Evolutionary conservation across 2,113 vertebrate genomes (phyloP).

Genomic region (Azemiops feae): DNA sequence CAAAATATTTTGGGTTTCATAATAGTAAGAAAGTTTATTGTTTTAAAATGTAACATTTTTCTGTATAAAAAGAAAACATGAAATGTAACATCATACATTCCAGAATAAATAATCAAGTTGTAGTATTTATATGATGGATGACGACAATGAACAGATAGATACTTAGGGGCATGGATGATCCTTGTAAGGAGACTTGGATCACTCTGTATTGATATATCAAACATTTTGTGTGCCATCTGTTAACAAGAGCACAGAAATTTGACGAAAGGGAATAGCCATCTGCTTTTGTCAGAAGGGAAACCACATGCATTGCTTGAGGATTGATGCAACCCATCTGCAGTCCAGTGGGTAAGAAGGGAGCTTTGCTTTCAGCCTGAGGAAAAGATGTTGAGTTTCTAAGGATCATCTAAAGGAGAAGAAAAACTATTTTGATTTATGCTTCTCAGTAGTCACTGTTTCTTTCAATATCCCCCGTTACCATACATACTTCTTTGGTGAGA

Average conservation of each 20-base stretch:
- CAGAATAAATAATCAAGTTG: conserved; percentile 17
- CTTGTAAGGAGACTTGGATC: background rate
- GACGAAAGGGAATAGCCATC: conserved; percentile 54
- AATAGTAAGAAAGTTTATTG: background rate
- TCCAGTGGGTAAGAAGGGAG: conserved; percentile 38
- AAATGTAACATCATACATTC: conserved; percentile 10
- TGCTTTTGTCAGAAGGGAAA: conserved; percentile 67
- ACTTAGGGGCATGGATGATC: background rate
- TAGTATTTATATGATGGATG: background rate
- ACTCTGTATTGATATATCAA: conserved; percentile 11
- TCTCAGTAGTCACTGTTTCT: background rate
- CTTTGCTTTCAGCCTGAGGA: background rate
- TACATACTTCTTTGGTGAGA: background rate
- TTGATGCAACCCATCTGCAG: conserved; percentile 55
- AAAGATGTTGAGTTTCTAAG: conserved; percentile 11
- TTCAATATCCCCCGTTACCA: background rate
- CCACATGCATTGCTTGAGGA: conserved; percentile 40
- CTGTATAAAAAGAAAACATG: background rate
- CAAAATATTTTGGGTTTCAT: background rate
- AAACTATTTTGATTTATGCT: conserved; percentile 31
- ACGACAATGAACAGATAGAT: background rate
- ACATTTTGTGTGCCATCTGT: conserved; percentile 45
- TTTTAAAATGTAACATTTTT: background rate
- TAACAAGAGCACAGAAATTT: conserved; percentile 39
- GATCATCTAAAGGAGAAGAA: conserved; percentile 45